Evolutionary conservation across 2,113 vertebrate genomes (phyloP).

Genomic region (Thunnus thynnus): DNA sequence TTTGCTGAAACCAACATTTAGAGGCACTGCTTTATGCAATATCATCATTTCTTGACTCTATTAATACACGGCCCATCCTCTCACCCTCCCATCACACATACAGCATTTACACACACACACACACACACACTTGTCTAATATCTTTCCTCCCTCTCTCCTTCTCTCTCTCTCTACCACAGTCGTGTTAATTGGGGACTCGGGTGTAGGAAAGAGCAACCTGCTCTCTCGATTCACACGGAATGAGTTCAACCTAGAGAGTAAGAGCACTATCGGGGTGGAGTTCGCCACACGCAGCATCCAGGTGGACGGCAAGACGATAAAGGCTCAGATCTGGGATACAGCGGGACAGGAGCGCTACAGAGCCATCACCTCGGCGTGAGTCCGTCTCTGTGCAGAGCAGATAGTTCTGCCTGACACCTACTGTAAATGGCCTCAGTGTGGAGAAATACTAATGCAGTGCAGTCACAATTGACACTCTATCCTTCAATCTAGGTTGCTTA

Average conservation of each 20-base stretch:
- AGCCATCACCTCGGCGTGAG: slow-evolving; percentile 98
- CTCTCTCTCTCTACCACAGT: slow-evolving; percentile 74
- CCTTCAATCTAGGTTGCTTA: not conserved
- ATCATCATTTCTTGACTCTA: slow-evolving; percentile 31
- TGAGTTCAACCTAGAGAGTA: slow-evolving; percentile 98
- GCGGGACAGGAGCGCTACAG: slow-evolving; percentile 98
- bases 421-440: not conserved
- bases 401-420: slow-evolving; percentile 6
- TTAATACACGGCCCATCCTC: not conserved
- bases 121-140: slow-evolving; percentile 8
- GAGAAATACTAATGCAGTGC: not conserved
- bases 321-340: slow-evolving; percentile 99
- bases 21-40: not conserved
- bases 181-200: slow-evolving; percentile 90
- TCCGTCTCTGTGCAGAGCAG: slow-evolving; percentile 17
- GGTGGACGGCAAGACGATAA: slow-evolving; percentile 98
- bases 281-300: slow-evolving; percentile 98
- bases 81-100: not conserved
- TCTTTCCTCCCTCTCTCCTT: not conserved
- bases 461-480: slow-evolving; percentile 8
- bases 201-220: slow-evolving; percentile 88
- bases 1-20: slow-evolving; percentile 4
- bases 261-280: slow-evolving; percentile 98
- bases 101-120: not conserved
- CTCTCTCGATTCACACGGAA: slow-evolving; percentile 95